Base-by-base conservation (phyloP, 2,113 vertebrate species). In the Pithys albifrons region DNA sequence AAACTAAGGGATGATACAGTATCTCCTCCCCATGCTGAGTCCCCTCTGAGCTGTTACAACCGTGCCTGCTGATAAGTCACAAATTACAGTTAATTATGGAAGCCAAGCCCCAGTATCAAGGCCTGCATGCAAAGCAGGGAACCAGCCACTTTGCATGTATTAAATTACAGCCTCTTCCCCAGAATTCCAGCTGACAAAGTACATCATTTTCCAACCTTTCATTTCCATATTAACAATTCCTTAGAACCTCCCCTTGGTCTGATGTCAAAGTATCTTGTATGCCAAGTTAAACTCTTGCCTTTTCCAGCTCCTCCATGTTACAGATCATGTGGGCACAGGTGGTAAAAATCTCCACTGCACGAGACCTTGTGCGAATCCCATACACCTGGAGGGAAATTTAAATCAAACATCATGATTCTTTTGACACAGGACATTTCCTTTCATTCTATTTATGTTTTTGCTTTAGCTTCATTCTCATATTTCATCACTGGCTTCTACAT, bases 291-390 rank as follows among this genome's bases (percentile, higher is more conserved):
- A 41, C 31, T 73, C 96, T 98, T 93, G 99, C 99, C 98, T 99
- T 99, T 97, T 99, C 99, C 48, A 99, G 28, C n/a, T 99, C 99
- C 85, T 99, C 99, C 97, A 99, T 99, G 93, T 99, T 99, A 97
- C 99, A 99, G 96, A 99, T 99, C 97, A 99, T 99, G 91, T 99
- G 99, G 92, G 99, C 99, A 98, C 99, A 99, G 2, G 99, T 99
- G 94, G 99, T 99, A 77, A 99, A 99, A 58, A 99, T 99, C 98
- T 99, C 99, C 92, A 99, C 99, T 8, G 99, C 99, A 76, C 99
- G 98, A 5, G 99, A 99, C 45, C 99, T 98, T 0, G 99, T 99
- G 62, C 99, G 99, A 92, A 99, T 99, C 51, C 99, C 98, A 76
- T 99, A 99, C 10, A 99, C 98, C 99, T 99, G 92, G 57, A 70